Conservation (phyloP, 2,113 vertebrate species). For the Natator depressus region DNA sequence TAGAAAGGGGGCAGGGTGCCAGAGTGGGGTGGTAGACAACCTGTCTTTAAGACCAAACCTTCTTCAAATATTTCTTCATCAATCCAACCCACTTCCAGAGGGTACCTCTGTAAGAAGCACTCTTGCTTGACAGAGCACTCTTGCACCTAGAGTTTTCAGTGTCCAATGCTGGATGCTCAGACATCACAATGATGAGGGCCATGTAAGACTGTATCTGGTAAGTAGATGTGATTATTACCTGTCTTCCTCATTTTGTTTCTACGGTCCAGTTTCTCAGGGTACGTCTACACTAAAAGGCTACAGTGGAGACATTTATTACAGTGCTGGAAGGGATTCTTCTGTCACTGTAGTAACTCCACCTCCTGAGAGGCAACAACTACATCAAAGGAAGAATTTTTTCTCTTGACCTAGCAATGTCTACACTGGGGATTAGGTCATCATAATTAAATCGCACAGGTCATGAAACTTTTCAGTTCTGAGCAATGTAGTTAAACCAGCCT, state of each 20-base stretch:
- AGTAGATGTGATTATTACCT: neutral
- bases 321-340: too few species aligned
- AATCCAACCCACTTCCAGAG: neutral
- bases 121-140: neutral
- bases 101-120: neutral
- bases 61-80: neutral
- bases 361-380: too few species aligned
- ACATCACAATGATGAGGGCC: neutral
- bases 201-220: neutral
- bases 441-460: too few species aligned
- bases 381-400: too few species aligned
- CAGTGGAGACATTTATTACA: too few species aligned
- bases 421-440: too few species aligned
- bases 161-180: neutral
- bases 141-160: neutral
- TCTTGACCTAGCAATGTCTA: too few species aligned
- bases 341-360: too few species aligned
- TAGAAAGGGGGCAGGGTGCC: neutral
- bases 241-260: neutral
- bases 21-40: neutral
- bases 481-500: too few species aligned
- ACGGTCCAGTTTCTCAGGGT: neutral
- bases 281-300: too few species aligned
- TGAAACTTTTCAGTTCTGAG: too few species aligned
- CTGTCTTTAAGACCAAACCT: neutral